Base-by-base conservation (phyloP, 2,113 vertebrate genomes). In the Falcunculus frontatus region DNA sequence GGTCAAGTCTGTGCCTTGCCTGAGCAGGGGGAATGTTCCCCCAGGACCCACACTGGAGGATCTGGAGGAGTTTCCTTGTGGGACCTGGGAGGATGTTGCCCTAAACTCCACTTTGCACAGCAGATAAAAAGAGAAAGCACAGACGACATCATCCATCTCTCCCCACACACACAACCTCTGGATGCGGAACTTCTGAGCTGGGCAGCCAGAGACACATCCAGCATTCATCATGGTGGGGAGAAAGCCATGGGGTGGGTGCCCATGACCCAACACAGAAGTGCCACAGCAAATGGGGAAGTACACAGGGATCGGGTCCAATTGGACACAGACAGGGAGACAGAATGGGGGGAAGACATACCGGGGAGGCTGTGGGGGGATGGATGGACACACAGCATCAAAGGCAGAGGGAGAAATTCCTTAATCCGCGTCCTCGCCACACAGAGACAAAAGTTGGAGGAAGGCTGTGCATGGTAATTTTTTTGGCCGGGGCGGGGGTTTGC, bases 341-440 rank as follows among this genome's bases (percentile, higher is more conserved):
- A 30, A 42, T 2, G 11, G 16, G 44, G 53, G 15, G 10, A 55
- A 11, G 20, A n/a, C n/a, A 62, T 20, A 35, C 42, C 41, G 50
- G 44, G 70, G 46, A 82, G 84, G 62, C 56, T 17, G 0, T 21
- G n/a, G 32, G 32, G 57, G 80, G 33, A 87, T 0, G 30, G 91
- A 27, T 79, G 78, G 74, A 59, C 91, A 94, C 75, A 87, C 72
- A 86, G 75, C 82, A 91, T 97, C 96, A 96, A 96, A 96, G 67
- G 55, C 74, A 77, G 75, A 74, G 68, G 39, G 44, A 78, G 55
- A 90, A 90, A 95, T 95, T 93, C 95, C 79, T 94, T 95, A 93
- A 95, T 96, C 79, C 2, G 5, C 4, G 0, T 85, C 72, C 78
- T 87, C 4, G 1, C 92, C 90, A 77, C 94, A 91, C 59, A 91